These are phyloP conservation scores for Aldrovandia affinis DNA, from an alignment of 2,797 vertebrate genomes.

Conservation along the genomic window DNA sequence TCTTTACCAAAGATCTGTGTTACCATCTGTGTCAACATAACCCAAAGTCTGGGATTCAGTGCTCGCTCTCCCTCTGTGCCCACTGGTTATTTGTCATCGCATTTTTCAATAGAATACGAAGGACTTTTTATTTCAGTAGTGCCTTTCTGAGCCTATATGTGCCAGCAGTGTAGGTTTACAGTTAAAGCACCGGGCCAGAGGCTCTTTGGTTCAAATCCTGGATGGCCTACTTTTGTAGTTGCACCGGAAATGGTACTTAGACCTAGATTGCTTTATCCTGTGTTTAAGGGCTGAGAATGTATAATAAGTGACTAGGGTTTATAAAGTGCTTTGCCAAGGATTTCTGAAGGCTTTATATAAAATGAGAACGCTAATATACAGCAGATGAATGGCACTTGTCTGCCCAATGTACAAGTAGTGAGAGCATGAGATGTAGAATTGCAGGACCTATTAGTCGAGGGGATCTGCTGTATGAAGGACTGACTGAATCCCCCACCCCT, in stretches of 20 bases:
- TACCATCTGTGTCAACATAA: conserved; percentile 2
- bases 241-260: background rate
- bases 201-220: too few species aligned
- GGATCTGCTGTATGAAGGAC: background rate
- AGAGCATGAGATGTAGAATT: background rate
- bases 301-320: background rate
- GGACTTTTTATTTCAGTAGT: background rate
- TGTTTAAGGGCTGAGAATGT: background rate
- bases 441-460: background rate
- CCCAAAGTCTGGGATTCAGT: background rate
- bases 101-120: background rate
- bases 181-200: background rate
- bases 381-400: background rate
- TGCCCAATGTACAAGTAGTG: background rate
- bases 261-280: background rate
- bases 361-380: background rate
- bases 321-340: background rate
- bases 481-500: background rate
- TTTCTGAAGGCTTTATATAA: background rate
- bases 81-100: background rate
- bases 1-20: background rate
- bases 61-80: background rate
- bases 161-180: background rate
- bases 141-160: background rate
- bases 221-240: background rate